Conservation (phyloP, 2,888 invertebrate species). For the Agrochola lychnidis region DNA sequence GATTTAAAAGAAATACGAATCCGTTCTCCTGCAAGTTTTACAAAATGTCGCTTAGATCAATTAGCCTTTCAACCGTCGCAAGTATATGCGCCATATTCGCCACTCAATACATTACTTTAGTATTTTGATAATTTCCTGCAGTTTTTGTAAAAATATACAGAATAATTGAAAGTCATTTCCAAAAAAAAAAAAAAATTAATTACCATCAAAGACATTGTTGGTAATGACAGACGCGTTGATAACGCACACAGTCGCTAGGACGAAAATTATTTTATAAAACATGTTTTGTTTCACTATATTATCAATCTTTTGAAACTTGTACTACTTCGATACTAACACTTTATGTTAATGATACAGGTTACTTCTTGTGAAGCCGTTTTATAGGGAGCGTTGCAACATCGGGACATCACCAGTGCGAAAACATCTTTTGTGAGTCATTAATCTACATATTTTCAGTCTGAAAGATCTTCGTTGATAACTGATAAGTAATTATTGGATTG, state of each 20-base stretch:
- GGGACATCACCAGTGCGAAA: slow-evolving; percentile 53
- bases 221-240: slow-evolving; percentile 55
- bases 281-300: slow-evolving; percentile 22
- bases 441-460: neutral
- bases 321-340: neutral
- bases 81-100: neutral
- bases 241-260: slow-evolving; percentile 41
- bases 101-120: neutral
- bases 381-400: slow-evolving; percentile 37
- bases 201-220: slow-evolving; percentile 54
- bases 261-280: slow-evolving; percentile 42
- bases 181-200: neutral
- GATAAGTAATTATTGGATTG: slow-evolving; percentile 38
- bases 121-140: neutral
- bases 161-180: neutral
- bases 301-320: neutral
- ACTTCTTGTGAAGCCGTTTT: slow-evolving; percentile 23
- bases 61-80: too few species aligned
- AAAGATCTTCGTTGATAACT: slow-evolving; percentile 10
- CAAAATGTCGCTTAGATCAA: too few species aligned
- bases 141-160: neutral
- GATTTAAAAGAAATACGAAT: too few species aligned
- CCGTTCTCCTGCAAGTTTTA: too few species aligned
- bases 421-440: slow-evolving; percentile 24
- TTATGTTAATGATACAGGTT: slow-evolving; percentile 13